Conservation (phyloP, 2,888 invertebrate genomes). For the Polyploca ridens region DNA sequence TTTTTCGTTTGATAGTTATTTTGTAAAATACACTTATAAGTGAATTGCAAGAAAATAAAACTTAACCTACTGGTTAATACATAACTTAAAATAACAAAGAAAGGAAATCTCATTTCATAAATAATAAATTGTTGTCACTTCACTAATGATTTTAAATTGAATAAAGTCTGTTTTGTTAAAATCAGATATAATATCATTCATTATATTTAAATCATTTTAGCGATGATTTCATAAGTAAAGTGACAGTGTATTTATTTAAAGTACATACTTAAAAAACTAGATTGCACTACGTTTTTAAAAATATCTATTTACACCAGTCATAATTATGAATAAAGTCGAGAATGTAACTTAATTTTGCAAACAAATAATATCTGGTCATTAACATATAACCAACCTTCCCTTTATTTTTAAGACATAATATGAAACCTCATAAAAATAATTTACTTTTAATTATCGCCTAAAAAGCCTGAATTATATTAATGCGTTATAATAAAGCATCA, state of each 20-base stretch:
- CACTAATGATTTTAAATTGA: background rate
- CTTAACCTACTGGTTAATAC: slow-evolving; percentile 10
- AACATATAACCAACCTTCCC: background rate
- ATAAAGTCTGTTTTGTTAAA: background rate
- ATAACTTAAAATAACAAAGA: slow-evolving; percentile 5
- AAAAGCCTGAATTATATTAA: background rate
- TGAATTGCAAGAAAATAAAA: slow-evolving; percentile 11
- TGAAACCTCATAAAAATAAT: slow-evolving; percentile 1
- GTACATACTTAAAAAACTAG: slow-evolving; percentile 24
- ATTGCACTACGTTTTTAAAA: slow-evolving; percentile 42
- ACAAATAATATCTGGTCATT: background rate
- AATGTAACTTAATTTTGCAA: slow-evolving; percentile 9
- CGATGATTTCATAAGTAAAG: background rate
- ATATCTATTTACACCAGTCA: slow-evolving; percentile 26
- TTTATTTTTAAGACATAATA: background rate
- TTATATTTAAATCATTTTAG: background rate
- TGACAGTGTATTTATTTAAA: slow-evolving; percentile 7
- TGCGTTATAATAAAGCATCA: background rate
- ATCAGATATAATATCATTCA: background rate
- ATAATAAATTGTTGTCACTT: slow-evolving; percentile 5
- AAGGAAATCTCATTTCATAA: slow-evolving; percentile 7
- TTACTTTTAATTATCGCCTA: background rate
- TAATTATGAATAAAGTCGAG: background rate
- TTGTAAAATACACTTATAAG: slow-evolving; percentile 6
- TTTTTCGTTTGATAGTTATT: background rate